Percentiles rank a stretch among this genome's conserved stretches.
These are phyloP conservation scores for Folsomia candida DNA, from an alignment of 2,888 invertebrate genomes.

Conservation along the genomic window DNA sequence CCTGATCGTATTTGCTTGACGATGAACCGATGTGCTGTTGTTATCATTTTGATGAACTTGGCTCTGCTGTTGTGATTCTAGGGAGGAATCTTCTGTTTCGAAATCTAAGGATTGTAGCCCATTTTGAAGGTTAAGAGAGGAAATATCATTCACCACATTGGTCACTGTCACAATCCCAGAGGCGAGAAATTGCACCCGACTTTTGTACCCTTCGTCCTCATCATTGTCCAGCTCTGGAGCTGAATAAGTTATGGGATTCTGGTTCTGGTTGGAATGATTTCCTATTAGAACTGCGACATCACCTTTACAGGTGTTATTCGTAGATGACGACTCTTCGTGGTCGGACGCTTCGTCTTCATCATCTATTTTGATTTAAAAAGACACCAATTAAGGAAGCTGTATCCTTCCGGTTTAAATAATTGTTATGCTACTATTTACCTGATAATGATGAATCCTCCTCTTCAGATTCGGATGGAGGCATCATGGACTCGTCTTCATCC, in stretches of 20 bases:
- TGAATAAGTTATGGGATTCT: too few species aligned
- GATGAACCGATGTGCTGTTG: too few species aligned
- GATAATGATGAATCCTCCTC: not conserved
- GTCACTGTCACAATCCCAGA: not conserved
- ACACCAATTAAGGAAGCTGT: too few species aligned
- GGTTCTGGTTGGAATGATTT: not conserved
- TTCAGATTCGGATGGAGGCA: not conserved
- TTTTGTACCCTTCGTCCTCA: not conserved
- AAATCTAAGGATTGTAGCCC: not conserved
- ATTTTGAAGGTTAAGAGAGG: not conserved
- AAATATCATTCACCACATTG: not conserved
- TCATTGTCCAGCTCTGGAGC: too few species aligned
- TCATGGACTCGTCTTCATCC: not conserved
- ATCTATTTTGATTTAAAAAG: too few species aligned
- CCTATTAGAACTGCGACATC: too few species aligned
- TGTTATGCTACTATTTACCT: too few species aligned
- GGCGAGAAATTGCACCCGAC: not conserved
- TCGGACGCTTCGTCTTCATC: not conserved
- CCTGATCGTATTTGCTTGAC: not conserved
- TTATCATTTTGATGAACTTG: too few species aligned
- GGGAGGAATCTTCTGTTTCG: not conserved
- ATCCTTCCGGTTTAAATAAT: not conserved
- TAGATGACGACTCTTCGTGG: not conserved
- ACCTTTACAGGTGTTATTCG: too few species aligned
- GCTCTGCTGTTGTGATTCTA: too few species aligned